Evolutionary conservation across 2,888 invertebrate genomes (phyloP).

Genomic region (Serrognathus titanus): DNA sequence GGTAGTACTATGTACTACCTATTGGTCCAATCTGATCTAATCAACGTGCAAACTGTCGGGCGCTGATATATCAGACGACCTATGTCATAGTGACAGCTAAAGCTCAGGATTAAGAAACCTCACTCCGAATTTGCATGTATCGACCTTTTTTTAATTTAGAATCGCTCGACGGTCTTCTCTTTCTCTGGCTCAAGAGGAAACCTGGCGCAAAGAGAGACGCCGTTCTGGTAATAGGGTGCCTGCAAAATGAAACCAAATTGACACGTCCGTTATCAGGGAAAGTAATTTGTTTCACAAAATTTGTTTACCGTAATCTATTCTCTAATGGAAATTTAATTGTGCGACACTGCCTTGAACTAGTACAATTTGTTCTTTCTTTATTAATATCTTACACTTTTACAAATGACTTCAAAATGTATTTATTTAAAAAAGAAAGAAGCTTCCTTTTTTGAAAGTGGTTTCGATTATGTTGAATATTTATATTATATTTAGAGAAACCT

Average conservation of each 20-base stretch:
- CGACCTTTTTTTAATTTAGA: slow-evolving; percentile 18
- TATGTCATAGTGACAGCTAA: slow-evolving; percentile 29
- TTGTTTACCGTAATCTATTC: slow-evolving; percentile 16
- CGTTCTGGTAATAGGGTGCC: slow-evolving; percentile 6
- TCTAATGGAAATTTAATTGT: slow-evolving; percentile 2
- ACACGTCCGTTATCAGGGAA: slow-evolving; percentile 28
- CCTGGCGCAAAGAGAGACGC: slow-evolving; percentile 4
- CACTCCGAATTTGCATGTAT: slow-evolving; percentile 30
- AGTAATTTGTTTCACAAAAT: slow-evolving; percentile 30
- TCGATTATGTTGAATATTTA: too few species aligned
- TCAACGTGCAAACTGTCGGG: slow-evolving; percentile 30
- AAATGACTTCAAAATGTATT: too few species aligned
- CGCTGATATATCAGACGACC: slow-evolving; percentile 30
- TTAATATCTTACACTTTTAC: too few species aligned
- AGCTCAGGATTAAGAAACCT: slow-evolving; percentile 27
- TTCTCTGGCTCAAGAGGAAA: not conserved
- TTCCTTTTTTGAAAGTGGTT: too few species aligned
- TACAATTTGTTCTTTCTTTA: too few species aligned
- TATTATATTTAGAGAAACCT: too few species aligned
- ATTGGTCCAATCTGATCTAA: slow-evolving; percentile 25
- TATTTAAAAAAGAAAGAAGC: too few species aligned
- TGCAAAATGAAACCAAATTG: slow-evolving; percentile 27
- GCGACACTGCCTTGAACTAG: too few species aligned
- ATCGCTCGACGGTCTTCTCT: slow-evolving; percentile 3
- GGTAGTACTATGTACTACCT: too few species aligned